Evolutionary conservation across 2,797 vertebrate species (phyloP).

Genomic region (Peromyscus attwateri): DNA sequence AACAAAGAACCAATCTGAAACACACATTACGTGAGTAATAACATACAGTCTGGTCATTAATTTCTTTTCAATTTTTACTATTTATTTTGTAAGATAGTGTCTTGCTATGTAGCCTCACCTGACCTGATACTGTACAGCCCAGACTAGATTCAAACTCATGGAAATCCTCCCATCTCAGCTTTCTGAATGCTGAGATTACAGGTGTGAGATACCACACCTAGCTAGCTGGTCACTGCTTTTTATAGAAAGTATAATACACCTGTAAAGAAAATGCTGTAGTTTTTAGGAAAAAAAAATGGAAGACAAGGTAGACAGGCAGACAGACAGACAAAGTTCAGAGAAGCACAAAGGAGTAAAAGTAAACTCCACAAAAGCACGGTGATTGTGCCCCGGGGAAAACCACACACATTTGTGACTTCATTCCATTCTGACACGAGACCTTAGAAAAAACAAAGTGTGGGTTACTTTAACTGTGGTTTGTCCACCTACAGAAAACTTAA

Average conservation of each 20-base stretch:
- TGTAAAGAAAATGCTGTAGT: neutral
- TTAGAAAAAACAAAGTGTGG: neutral
- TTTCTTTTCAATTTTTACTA: neutral
- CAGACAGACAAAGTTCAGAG: neutral
- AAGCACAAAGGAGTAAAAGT: neutral
- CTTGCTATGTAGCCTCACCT: neutral
- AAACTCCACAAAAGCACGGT: neutral
- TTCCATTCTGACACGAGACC: neutral
- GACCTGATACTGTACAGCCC: neutral
- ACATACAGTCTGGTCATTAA: neutral
- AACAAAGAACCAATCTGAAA: neutral
- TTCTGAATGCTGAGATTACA: neutral
- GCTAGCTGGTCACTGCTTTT: neutral
- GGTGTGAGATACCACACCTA: neutral
- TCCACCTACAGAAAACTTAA: slow-evolving; percentile 29
- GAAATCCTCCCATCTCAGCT: neutral
- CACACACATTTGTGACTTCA: neutral
- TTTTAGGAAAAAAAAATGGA: neutral
- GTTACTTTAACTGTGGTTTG: slow-evolving; percentile 37
- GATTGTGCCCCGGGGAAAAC: neutral
- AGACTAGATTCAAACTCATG: neutral
- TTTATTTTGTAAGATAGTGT: neutral
- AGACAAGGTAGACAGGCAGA: neutral
- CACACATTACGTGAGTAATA: neutral
- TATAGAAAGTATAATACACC: neutral